Evolutionary conservation across 2,113 vertebrate genomes (phyloP), one percentile per base, ranked within the genome.

Genomic region (Physeter macrocephalus): DNA sequence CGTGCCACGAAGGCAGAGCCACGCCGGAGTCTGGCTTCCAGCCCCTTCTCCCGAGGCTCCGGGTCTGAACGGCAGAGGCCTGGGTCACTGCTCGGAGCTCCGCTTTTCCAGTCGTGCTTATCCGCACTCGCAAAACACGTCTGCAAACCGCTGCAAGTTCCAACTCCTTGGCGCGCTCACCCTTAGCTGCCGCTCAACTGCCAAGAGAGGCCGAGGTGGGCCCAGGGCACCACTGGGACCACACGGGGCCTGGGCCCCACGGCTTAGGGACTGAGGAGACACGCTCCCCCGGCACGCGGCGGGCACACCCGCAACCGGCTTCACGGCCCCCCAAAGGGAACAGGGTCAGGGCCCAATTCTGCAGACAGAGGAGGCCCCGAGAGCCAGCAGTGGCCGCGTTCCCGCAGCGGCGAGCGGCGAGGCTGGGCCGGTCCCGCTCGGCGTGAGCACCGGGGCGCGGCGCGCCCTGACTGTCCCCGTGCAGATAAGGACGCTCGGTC

Each of bases 301-400:
- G 17, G 67, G 74, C 10, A 31, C 17, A 21, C 54, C 49, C 1
- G 8, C 85, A 80, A 5, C 31, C 27, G 10, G 12, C 61, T 18
- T 62, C n/a, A 29, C 17, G 8, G 17, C 5, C 1, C 9, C 49
- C 21, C 34, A 20, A 17, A 82, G 0, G 6, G 57, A 77, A 77
- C 0, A 21, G 43, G 66, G 34, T 20, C 78, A 39, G 52, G 43
- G 36, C 6, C 31, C 15, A 34, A 13, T 5, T 23, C 23, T 4
- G 7, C 8, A 41, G 36, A 83, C 46, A 71, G 49, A 71, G 34
- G 43, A 82, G 29, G 82, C 29, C 23, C 59, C 21, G 23, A 41
- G 8, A 20, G 8, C 43, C 34, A n/a, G 17, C 0, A 5, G 29
- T 1, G 41, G 69, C 57, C 62, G n/a, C 0, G 0, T 8, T 71